phyloP scores from a whole-genome alignment of 92 coral and sea anemone species.

The Palythoa heliodiscus region DNA sequence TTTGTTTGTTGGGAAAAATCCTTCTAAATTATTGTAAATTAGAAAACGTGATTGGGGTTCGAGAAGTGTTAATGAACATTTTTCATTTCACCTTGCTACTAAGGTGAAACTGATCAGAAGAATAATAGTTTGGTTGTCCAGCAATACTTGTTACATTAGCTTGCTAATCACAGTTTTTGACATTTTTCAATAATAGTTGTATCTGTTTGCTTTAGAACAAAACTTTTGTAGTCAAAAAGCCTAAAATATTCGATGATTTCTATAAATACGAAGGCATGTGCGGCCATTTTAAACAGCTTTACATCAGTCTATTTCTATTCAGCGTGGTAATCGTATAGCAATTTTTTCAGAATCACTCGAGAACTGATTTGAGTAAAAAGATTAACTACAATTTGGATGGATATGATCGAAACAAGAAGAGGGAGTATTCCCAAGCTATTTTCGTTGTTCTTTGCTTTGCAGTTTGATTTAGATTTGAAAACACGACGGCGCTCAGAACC shows the following conservation, averaged over 20 bases:
- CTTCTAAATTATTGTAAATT: neutral
- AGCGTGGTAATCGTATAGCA: too few species aligned
- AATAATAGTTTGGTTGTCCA: neutral
- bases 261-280: too few species aligned
- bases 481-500: neutral
- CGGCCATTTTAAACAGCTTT: too few species aligned
- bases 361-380: too few species aligned
- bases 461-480: neutral
- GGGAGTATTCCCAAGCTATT: neutral
- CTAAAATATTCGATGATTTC: too few species aligned
- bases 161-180: neutral
- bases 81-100: conserved; percentile 21
- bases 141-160: neutral
- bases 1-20: neutral
- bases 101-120: neutral
- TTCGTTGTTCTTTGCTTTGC: neutral
- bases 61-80: neutral
- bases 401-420: too few species aligned
- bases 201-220: too few species aligned
- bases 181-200: neutral
- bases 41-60: neutral
- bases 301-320: too few species aligned
- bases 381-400: too few species aligned
- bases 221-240: too few species aligned
- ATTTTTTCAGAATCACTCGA: too few species aligned